phyloP scores from a whole-genome alignment of 2,888 invertebrate genomes.

The Coenonympha arcania region DNA sequence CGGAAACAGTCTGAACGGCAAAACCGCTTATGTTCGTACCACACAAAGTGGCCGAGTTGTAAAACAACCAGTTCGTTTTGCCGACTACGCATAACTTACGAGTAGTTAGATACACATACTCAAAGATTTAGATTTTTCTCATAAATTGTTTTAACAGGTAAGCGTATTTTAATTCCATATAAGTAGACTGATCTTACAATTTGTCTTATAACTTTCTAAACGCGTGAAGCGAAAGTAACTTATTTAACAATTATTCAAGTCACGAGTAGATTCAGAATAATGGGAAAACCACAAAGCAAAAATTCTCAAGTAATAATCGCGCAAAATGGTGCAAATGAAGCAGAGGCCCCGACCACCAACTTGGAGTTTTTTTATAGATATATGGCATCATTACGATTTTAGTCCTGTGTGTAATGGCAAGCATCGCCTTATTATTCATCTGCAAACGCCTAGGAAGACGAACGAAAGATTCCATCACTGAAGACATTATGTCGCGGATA shows the following conservation, averaged over 20 bases:
- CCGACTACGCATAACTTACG: not conserved
- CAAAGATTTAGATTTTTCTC: too few relatives aligned
- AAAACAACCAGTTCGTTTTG: not conserved
- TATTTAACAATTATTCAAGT: not conserved
- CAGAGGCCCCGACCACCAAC: too few relatives aligned
- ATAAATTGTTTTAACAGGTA: too few relatives aligned
- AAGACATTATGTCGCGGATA: too few relatives aligned
- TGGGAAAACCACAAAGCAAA: not conserved
- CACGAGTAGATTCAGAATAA: not conserved
- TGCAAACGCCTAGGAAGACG: too few relatives aligned
- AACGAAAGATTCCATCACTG: too few relatives aligned
- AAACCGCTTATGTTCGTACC: too few relatives aligned
- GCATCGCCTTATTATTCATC: too few relatives aligned
- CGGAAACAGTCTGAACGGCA: too few relatives aligned
- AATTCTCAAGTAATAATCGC: not conserved
- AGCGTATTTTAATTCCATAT: not conserved
- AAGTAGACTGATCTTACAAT: not conserved
- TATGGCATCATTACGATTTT: too few relatives aligned
- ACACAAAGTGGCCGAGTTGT: not conserved
- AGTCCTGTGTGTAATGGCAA: too few relatives aligned
- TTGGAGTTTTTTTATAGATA: too few relatives aligned
- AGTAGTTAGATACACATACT: not conserved
- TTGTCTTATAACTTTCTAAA: not conserved
- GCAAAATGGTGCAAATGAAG: not conserved
- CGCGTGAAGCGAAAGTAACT: not conserved